Evolutionary conservation across 2,888 invertebrate species (phyloP).

Genomic region (Dasypogon diadema): DNA sequence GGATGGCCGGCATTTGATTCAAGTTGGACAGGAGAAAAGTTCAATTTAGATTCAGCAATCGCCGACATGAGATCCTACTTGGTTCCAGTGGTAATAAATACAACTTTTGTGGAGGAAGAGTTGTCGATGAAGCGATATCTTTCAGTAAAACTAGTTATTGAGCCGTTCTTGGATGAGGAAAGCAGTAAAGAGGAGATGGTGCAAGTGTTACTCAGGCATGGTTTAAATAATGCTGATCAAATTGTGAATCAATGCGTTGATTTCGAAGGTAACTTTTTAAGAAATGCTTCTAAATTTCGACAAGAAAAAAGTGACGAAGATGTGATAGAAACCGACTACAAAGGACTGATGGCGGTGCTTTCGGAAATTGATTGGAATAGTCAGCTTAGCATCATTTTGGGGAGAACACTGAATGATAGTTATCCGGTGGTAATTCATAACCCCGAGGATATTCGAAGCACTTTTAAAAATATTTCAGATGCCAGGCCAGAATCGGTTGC

Average conservation of each 20-base stretch:
- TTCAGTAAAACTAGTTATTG: neutral
- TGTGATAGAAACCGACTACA: neutral
- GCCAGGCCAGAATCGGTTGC: neutral
- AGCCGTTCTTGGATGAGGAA: neutral
- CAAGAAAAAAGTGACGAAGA: neutral
- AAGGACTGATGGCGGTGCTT: neutral
- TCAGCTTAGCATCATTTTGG: neutral
- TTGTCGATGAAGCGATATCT: neutral
- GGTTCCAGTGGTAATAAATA: neutral
- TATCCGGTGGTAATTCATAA: neutral
- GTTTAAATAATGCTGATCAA: neutral
- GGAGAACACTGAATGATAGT: neutral
- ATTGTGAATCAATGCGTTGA: neutral
- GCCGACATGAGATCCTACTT: neutral
- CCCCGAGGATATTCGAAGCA: neutral
- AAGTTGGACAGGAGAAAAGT: neutral
- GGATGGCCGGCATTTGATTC: neutral
- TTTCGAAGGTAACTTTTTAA: neutral
- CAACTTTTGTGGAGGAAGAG: neutral
- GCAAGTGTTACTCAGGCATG: neutral
- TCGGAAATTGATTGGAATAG: neutral
- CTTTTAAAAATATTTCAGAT: neutral
- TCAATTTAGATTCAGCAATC: neutral
- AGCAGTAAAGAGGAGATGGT: neutral
- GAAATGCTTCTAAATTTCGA: neutral